phyloP scores from a whole-genome alignment of 2,888 invertebrate genomes.

The Tetrapedia diversipes region DNA sequence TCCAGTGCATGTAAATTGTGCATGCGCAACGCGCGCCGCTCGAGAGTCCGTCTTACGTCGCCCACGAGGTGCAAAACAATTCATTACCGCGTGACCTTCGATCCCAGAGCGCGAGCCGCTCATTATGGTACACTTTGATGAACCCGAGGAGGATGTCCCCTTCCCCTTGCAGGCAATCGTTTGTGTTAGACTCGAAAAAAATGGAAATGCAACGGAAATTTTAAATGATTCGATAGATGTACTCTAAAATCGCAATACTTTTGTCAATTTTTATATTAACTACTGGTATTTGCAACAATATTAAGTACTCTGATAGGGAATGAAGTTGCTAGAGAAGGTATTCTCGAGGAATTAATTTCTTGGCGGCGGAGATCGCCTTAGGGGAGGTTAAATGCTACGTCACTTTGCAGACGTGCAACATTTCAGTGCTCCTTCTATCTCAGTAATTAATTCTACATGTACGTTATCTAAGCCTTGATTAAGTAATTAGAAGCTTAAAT shows the following conservation, averaged over 20 bases:
- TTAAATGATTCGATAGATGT: not conserved
- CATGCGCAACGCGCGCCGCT: constrained; percentile 42
- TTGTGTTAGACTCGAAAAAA: constrained; percentile 13
- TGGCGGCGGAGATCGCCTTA: no score
- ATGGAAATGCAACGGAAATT: constrained; percentile 32
- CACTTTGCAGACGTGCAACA: no score
- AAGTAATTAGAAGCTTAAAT: no score
- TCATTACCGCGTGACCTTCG: constrained; percentile 79
- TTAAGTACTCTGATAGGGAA: not conserved
- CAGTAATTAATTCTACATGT: no score
- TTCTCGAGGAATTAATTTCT: no score
- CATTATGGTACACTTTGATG: constrained; percentile 81
- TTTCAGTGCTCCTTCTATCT: no score
- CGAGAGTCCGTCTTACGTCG: constrained; percentile 61
- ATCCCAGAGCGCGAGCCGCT: constrained; percentile 78
- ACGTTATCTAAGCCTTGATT: no score
- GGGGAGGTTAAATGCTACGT: no score
- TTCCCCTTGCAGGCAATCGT: constrained; percentile 13
- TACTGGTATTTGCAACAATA: not conserved
- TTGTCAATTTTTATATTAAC: no score
- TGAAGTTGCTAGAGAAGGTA: not conserved
- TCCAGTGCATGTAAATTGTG: constrained; percentile 51
- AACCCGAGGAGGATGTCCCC: constrained; percentile 67
- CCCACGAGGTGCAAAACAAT: constrained; percentile 81
- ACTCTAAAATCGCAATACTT: constrained; percentile 1